Evolutionary conservation across 2,888 invertebrate genomes (phyloP).

Genomic region (Pristionchus mayeri): DNA sequence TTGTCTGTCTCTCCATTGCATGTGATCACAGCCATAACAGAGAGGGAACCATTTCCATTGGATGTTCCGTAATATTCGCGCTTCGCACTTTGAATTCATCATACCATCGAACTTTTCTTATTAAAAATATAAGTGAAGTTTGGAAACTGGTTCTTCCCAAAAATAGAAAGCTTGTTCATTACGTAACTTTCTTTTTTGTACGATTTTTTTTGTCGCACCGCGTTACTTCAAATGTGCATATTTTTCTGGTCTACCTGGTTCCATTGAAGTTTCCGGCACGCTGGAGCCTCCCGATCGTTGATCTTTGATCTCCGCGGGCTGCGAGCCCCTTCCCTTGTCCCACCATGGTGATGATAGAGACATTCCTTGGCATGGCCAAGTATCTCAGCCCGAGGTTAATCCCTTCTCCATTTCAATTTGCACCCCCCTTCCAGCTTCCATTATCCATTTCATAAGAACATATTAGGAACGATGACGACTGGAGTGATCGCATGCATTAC

Average conservation of each 20-base stretch:
- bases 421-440: background rate
- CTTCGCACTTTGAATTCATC: too few species aligned
- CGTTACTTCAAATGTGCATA: too few species aligned
- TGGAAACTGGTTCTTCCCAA: too few species aligned
- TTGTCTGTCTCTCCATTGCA: background rate
- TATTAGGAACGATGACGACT: conserved; percentile 66
- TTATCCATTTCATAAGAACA: too few species aligned
- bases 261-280: background rate
- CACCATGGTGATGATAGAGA: conserved; percentile 71
- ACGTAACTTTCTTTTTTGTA: too few species aligned
- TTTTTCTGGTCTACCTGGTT: too few species aligned
- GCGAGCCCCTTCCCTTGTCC: background rate
- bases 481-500: conserved; percentile 73
- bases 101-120: too few species aligned
- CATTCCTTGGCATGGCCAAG: conserved; percentile 71
- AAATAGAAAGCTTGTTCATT: too few species aligned
- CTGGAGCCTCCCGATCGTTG: conserved; percentile 1
- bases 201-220: too few species aligned
- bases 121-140: too few species aligned
- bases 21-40: background rate
- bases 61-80: too few species aligned
- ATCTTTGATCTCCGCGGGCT: background rate
- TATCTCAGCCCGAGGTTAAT: conserved; percentile 67
- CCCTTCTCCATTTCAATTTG: background rate
- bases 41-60: too few species aligned